Base-by-base conservation (phyloP, 2,113 vertebrate species). In the Ovibos moschatus region DNA sequence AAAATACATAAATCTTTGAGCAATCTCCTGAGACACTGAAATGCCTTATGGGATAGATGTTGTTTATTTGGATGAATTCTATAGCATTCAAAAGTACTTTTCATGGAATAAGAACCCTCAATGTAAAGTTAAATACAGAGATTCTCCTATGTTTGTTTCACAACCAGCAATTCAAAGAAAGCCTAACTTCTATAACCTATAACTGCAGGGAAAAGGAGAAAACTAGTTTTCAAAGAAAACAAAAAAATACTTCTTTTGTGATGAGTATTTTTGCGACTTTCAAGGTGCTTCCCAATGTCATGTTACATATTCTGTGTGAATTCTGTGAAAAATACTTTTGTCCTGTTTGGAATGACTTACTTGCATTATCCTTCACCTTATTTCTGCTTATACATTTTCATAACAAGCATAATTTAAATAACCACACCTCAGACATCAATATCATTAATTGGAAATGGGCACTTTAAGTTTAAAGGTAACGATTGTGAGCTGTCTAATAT, bases 341-440 rank as follows among this genome's bases (percentile, higher is more conserved):
- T 57, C 79, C 60, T 92, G 10, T 62, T 95, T 87, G 43, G 33
- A 36, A 89, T 93, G 50, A 83, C 81, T 89, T 94, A 81, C 95
- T 21, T 53, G 25, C 27, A 62, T 89, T 93, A 50, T 67, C 40
- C 2, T 94, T 93, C 51, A n/a, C 79, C 17, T 91, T 7, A 23
- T 85, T 83, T 64, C 55, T 62, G 19, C 6, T 12, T 90, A 79
- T 33, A 84, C 4, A 86, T 74, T 87, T 94, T 91, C 28, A 96
- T 74, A 71, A 95, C 55, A 58, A 74, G 11, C 27, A 58, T 7
- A 57, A 30, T 43, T 93, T 91, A 82, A 92, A 81, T 87, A 93
- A 17, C 7, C 6, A 91, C 74, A 28, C 21, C 53, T 92, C 45
- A 47, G 21, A 85, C 62, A 95, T 58, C 11, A 86, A 14, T 62